Evolutionary conservation across 2,797 vertebrate species (phyloP).

Genomic region (Serranus cabrilla): DNA sequence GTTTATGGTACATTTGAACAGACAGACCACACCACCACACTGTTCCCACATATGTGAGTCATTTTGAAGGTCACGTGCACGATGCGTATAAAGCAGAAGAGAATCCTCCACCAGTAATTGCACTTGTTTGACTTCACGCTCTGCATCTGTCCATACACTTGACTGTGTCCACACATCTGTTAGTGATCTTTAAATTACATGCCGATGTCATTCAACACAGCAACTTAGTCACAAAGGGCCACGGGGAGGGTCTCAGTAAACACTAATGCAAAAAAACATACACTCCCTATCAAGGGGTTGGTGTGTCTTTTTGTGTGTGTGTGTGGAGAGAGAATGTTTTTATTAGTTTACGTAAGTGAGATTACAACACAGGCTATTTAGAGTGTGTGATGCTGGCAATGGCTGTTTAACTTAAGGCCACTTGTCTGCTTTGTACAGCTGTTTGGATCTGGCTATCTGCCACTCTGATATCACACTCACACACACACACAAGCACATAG

Average conservation of each 20-base stretch:
- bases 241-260: constrained; percentile 25
- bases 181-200: constrained; percentile 57
- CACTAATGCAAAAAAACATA: constrained; percentile 19
- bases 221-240: constrained; percentile 20
- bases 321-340: constrained; percentile 10
- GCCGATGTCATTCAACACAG: constrained; percentile 57
- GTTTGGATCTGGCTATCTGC: constrained; percentile 56
- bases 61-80: constrained; percentile 15
- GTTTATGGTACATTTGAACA: background rate
- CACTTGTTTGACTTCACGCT: constrained; percentile 33
- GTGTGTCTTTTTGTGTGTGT: constrained; percentile 10
- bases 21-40: background rate
- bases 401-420: constrained; percentile 40
- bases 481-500: background rate
- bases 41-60: background rate
- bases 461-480: constrained; percentile 31
- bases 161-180: constrained; percentile 54
- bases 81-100: constrained; percentile 1
- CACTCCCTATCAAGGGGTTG: background rate
- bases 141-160: constrained; percentile 15
- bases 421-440: constrained; percentile 59
- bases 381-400: constrained; percentile 40
- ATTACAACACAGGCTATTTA: constrained; percentile 50
- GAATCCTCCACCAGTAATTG: constrained; percentile 11
- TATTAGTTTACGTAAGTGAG: constrained; percentile 26